phyloP scores from a whole-genome alignment of 2,113 vertebrate species.

The Salvelinus fontinalis region DNA sequence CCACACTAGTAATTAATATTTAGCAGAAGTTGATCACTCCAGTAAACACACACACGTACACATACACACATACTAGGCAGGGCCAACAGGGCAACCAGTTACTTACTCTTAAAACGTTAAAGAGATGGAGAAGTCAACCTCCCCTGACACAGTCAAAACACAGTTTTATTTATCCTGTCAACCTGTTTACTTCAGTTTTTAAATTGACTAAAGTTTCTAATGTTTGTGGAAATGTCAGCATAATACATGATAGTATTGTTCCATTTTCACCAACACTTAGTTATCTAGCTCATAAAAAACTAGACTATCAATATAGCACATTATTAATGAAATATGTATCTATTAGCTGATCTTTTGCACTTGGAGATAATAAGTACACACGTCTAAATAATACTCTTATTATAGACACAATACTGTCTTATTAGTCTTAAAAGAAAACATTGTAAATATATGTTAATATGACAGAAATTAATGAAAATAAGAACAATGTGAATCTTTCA shows the following conservation, averaged over 20 bases:
- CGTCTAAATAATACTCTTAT: too few species aligned
- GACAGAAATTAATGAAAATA: not conserved
- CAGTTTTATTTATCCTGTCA: constrained; percentile 63
- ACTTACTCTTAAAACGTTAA: constrained; percentile 64
- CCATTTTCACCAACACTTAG: constrained; percentile 21
- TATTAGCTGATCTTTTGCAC: not conserved
- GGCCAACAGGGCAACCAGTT: constrained; percentile 54
- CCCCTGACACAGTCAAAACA: constrained; percentile 70
- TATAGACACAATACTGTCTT: too few species aligned
- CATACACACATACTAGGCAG: constrained; percentile 29
- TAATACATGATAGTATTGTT: constrained; percentile 32
- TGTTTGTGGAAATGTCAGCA: constrained; percentile 56
- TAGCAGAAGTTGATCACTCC: constrained; percentile 71
- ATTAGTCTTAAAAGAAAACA: too few species aligned
- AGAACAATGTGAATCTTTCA: not conserved
- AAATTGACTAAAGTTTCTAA: constrained; percentile 58
- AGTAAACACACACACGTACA: constrained; percentile 1
- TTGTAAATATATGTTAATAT: not conserved
- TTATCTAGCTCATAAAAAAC: constrained; percentile 18
- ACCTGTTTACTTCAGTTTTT: constrained; percentile 71
- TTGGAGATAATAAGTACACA: not conserved
- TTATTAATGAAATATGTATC: constrained; percentile 4
- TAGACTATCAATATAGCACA: not conserved
- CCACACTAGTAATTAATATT: constrained; percentile 78
- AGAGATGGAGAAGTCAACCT: constrained; percentile 49